phyloP scores from a whole-genome alignment of 2,113 vertebrate species.

The Gobius niger region DNA sequence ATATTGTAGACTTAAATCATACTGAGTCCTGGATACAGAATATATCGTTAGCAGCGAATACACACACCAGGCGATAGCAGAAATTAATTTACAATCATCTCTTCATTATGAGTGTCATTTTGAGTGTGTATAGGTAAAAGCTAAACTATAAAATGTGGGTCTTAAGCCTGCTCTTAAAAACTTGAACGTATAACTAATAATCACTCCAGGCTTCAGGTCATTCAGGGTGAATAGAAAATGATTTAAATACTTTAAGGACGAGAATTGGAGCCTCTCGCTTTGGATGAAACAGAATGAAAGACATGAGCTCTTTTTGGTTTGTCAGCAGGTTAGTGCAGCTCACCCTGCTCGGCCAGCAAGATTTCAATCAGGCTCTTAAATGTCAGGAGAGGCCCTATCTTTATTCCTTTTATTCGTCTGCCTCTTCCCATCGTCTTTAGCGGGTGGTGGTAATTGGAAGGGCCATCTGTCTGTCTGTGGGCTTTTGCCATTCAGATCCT shows the following conservation, averaged over 20 bases:
- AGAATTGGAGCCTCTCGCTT: constrained; percentile 31
- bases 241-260: constrained; percentile 52
- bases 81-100: too few relatives aligned
- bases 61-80: too few relatives aligned
- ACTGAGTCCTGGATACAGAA: constrained; percentile 15
- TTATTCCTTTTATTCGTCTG: constrained; percentile 30
- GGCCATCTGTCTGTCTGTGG: constrained; percentile 42
- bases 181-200: not conserved
- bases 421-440: constrained; percentile 37
- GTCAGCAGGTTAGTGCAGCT: constrained; percentile 59
- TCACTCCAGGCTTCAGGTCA: constrained; percentile 36
- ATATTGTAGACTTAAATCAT: not conserved
- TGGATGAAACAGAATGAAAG: constrained; percentile 32
- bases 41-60: constrained; percentile 23
- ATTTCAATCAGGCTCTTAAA: constrained; percentile 58
- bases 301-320: constrained; percentile 38
- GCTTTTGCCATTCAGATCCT: constrained; percentile 43
- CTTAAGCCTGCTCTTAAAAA: too few relatives aligned
- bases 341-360: constrained; percentile 48
- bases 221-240: constrained; percentile 36
- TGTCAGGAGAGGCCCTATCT: constrained; percentile 51
- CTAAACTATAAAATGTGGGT: too few relatives aligned
- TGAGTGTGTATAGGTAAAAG: too few relatives aligned
- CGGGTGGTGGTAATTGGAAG: constrained; percentile 56
- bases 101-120: too few relatives aligned